Conservation (phyloP, 2,888 invertebrate genomes). For the Mythimna impura region DNA sequence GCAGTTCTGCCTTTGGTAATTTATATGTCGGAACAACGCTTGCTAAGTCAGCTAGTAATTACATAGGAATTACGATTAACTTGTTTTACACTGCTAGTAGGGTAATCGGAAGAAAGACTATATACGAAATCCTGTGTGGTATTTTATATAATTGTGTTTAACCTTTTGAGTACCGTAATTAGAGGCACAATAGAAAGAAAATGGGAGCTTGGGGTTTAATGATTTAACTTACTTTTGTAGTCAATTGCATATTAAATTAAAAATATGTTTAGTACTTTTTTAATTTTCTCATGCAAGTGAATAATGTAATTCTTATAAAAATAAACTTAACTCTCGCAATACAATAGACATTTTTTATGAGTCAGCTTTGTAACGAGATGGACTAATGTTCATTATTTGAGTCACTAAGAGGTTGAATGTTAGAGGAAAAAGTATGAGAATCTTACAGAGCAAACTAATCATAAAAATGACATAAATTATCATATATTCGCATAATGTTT, state of each 20-base stretch:
- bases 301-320: no score
- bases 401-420: neutral
- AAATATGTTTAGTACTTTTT: no score
- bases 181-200: no score
- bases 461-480: slow-evolving; percentile 32
- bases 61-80: neutral
- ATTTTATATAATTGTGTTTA: neutral
- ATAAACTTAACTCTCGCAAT: neutral
- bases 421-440: neutral
- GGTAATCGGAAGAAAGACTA: neutral
- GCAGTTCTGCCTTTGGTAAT: no score
- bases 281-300: no score
- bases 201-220: no score
- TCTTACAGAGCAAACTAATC: neutral
- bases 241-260: neutral
- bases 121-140: no score
- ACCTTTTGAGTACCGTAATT: no score
- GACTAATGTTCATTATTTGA: neutral
- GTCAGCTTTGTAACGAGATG: neutral
- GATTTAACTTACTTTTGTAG: neutral
- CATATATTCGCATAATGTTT: slow-evolving; percentile 37
- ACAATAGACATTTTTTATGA: neutral
- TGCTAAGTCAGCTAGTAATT: no score
- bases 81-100: neutral
- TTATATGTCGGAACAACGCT: no score